phyloP scores from a whole-genome alignment of 1,140 invertebrate species.

The Aphelinus certus region DNA sequence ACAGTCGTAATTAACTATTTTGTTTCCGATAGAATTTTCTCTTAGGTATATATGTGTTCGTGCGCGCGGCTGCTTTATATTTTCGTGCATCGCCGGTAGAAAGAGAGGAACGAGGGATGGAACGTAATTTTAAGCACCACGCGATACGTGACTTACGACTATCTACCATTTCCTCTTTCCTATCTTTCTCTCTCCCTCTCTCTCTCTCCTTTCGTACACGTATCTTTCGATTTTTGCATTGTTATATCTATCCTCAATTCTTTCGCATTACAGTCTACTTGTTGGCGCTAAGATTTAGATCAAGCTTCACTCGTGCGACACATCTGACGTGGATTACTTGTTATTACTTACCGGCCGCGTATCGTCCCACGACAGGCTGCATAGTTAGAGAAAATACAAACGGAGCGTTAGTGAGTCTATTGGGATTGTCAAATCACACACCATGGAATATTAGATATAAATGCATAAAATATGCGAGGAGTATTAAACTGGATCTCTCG shows the following conservation, averaged over 20 bases:
- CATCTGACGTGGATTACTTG: constrained; percentile 11
- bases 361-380: constrained; percentile 64
- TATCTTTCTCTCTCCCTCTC: neutral
- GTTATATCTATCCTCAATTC: no score
- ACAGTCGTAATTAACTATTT: constrained; percentile 18
- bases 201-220: neutral
- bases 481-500: neutral
- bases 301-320: no score
- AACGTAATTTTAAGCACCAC: constrained; percentile 40
- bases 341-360: constrained; percentile 62
- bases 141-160: constrained; percentile 42
- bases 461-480: neutral
- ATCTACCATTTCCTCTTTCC: constrained; percentile 11
- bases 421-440: neutral
- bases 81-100: constrained; percentile 16
- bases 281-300: no score
- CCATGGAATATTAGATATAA: constrained; percentile 2
- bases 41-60: constrained; percentile 3
- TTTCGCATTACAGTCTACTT: no score
- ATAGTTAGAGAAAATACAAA: constrained; percentile 50
- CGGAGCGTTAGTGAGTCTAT: neutral
- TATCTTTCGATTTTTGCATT: neutral
- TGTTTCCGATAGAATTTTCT: constrained; percentile 15
- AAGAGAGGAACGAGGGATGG: constrained; percentile 10
- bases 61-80: constrained; percentile 8